Evolutionary conservation across 2,888 invertebrate genomes (phyloP).

Genomic region (Notodonta ziczac): DNA sequence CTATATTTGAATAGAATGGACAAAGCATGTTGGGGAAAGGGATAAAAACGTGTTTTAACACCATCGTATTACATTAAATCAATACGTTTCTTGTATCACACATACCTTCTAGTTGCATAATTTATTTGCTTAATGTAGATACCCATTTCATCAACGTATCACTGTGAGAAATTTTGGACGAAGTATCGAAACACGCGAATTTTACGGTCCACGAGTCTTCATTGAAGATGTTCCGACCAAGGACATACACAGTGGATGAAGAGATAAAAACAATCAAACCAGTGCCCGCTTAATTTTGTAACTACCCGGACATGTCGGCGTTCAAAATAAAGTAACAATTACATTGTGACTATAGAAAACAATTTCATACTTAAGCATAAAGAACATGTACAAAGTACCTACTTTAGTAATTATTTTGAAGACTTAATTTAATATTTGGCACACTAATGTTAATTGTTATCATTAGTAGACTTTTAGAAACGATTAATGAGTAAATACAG

Average conservation of each 20-base stretch:
- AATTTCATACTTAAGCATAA: conserved; percentile 3
- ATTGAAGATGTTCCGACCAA: conserved; percentile 65
- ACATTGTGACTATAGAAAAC: conserved; percentile 21
- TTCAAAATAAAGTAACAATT: conserved; percentile 41
- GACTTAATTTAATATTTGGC: not conserved
- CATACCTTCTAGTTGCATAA: not conserved
- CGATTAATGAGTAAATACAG: conserved; percentile 2
- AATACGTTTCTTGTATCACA: conserved; percentile 20
- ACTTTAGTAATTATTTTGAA: not conserved
- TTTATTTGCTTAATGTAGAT: not conserved
- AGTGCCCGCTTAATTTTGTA: conserved; percentile 46
- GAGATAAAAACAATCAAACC: conserved; percentile 50
- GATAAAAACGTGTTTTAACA: conserved; percentile 37
- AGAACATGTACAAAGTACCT: not conserved
- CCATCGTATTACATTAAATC: conserved; percentile 21
- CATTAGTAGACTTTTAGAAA: conserved; percentile 11
- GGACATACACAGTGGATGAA: conserved; percentile 57
- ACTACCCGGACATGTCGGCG: conserved; percentile 41
- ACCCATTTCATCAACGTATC: conserved; percentile 9
- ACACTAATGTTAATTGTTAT: not conserved
- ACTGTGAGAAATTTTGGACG: conserved; percentile 18
- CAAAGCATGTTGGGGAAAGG: conserved; percentile 46
- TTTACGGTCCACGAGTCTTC: conserved; percentile 63
- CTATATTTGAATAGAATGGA: conserved; percentile 71
- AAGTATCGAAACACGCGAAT: conserved; percentile 50